Evolutionary conservation across 2,797 vertebrate genomes (phyloP), one percentile per base, ranked within the genome.

Genomic region (Chelon auratus): DNA sequence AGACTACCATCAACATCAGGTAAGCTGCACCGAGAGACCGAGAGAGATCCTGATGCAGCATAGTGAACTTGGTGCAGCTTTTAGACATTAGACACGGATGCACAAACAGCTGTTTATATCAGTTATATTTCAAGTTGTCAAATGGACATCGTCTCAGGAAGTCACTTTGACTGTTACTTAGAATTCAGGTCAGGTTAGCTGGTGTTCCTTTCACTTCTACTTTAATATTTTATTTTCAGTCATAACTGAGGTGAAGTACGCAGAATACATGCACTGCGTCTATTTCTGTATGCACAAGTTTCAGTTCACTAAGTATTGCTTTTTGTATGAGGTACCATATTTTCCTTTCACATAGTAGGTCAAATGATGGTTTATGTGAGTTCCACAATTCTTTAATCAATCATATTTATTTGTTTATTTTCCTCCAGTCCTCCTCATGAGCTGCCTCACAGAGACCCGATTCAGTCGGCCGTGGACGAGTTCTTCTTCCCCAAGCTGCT

Each of bases 401-500:
- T 11, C 11, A 4, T 20, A n/a, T 13, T 20, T 26, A 4, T 13
- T 22, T 26, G 3, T 52, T 5, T 12, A 14, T 50, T 60, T 69
- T 0, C 30, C 64, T 54, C 2, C 87, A 97, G 96, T 77, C 96
- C 96, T 70, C 95, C 96, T 68, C 92, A 96, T 56, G 95, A 96
- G 89, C 93, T 95, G 72, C 96, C 95, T 75, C 93, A 95, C 71
- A 94, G 92, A 90, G 96, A 96, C 85, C 94, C 95, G 45, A 95
- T 97, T 77, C 95, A 96, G 90, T 94, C 94, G 8, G 95, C 96
- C 24, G 93, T 96, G 75, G 94, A 96, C 43, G 90, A 94, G 86
- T 95, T 97, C 85, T 96, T 97, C 93, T 95, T 94, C 84, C 93
- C 95, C 53, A 95, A 91, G 82, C 94, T 95, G 55, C 89, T 96